Evolutionary conservation across 2,797 vertebrate genomes (phyloP).

Genomic region (Labroides dimidiatus): DNA sequence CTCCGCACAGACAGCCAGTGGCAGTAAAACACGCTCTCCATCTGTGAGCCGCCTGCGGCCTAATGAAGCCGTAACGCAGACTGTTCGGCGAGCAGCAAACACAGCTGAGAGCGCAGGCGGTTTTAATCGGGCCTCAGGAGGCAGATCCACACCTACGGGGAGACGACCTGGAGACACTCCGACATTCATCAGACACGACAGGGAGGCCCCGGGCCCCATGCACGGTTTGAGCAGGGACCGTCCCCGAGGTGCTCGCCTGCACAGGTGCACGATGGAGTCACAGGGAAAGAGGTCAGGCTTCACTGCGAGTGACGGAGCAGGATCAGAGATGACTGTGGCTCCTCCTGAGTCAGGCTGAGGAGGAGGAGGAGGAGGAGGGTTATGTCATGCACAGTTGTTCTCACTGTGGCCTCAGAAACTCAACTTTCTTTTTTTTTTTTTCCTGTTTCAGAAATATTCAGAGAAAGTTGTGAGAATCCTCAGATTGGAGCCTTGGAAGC

Average conservation of each 20-base stretch:
- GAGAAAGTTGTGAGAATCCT: no score
- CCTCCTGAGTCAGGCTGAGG: slow-evolving; percentile 43
- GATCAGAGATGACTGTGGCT: slow-evolving; percentile 38
- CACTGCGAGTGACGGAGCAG: slow-evolving; percentile 38
- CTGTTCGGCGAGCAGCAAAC: slow-evolving; percentile 81
- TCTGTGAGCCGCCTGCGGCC: slow-evolving; percentile 77
- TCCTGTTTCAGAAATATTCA: background rate
- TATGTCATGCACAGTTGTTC: slow-evolving; percentile 44
- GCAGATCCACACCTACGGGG: slow-evolving; percentile 65
- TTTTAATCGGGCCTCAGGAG: slow-evolving; percentile 83
- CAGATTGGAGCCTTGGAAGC: no score
- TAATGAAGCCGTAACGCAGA: slow-evolving; percentile 84
- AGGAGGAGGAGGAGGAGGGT: slow-evolving; percentile 41
- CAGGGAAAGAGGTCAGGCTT: slow-evolving; percentile 63
- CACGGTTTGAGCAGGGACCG: slow-evolving; percentile 44
- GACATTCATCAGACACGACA: slow-evolving; percentile 78
- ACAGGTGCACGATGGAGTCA: slow-evolving; percentile 78
- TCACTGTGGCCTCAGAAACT: slow-evolving; percentile 5
- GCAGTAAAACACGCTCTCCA: slow-evolving; percentile 85
- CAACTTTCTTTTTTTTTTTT: background rate
- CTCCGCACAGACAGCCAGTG: slow-evolving; percentile 85
- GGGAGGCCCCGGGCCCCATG: slow-evolving; percentile 67
- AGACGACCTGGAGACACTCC: slow-evolving; percentile 67
- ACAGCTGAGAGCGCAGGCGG: slow-evolving; percentile 79
- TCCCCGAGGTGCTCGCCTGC: slow-evolving; percentile 58